A percentile compares a stretch with the other conserved stretches of the same genome.
These are phyloP conservation scores for Daboia siamensis DNA, from an alignment of 2,113 vertebrate species.

Conservation along the genomic window DNA sequence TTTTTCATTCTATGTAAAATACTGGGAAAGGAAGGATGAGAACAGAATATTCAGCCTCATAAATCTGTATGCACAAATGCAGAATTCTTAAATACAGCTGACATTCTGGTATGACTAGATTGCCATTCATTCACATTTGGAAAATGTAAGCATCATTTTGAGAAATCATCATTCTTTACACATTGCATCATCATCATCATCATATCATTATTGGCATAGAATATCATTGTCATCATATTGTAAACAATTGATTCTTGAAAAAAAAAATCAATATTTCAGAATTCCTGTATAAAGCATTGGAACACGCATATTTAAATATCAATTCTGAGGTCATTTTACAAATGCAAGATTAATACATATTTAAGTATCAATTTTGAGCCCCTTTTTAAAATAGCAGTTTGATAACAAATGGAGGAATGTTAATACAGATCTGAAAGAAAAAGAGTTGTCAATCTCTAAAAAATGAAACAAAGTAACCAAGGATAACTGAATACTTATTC, in stretches of 20 bases:
- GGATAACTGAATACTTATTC: neutral
- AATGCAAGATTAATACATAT: neutral
- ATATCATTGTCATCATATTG: neutral
- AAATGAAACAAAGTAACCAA: neutral
- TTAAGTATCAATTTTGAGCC: neutral
- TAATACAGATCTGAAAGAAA: neutral
- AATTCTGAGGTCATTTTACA: neutral
- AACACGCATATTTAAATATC: neutral
- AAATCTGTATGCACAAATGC: neutral
- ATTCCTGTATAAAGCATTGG: neutral
- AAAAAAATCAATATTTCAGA: neutral
- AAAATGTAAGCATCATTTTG: neutral
- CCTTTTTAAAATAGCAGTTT: neutral
- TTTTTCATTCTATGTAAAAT: neutral
- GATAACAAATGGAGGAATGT: neutral
- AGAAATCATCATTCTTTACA: neutral
- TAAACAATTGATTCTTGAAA: neutral
- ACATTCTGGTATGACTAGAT: neutral
- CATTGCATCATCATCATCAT: neutral
- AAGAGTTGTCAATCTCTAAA: neutral
- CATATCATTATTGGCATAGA: neutral
- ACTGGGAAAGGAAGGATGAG: neutral
- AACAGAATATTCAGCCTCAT: neutral
- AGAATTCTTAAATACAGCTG: neutral
- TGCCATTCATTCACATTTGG: neutral